Percentiles rank a stretch among this genome's conserved stretches.
These are phyloP conservation scores for Pitangus sulphuratus DNA, from an alignment of 2,797 vertebrate genomes.

Conservation along the genomic window DNA sequence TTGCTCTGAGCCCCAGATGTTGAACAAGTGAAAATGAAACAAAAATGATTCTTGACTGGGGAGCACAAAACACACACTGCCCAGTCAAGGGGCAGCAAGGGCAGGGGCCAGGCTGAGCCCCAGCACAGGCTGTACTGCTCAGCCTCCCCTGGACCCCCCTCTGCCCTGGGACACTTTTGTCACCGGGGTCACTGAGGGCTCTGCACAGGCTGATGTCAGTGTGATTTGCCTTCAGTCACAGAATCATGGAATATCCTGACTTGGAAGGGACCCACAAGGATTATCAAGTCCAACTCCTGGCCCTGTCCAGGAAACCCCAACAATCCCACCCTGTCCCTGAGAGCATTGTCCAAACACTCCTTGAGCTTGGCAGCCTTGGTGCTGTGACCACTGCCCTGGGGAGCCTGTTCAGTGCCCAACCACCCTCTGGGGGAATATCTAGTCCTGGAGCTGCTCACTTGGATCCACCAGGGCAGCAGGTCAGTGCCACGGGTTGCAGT, in stretches of 20 bases:
- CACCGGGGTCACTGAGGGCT: rapidly evolving
- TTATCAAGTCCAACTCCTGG: background rate
- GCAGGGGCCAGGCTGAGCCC: background rate
- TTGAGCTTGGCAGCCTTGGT: background rate
- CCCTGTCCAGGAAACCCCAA: background rate
- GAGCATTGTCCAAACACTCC: background rate
- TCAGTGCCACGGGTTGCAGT: rapidly evolving
- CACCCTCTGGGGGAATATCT: background rate
- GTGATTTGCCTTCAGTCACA: background rate
- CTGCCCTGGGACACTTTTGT: background rate
- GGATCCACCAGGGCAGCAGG: rapidly evolving
- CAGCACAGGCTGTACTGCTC: background rate
- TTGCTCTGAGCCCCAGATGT: background rate
- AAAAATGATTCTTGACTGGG: rapidly evolving
- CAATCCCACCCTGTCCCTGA: background rate
- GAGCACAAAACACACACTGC: background rate
- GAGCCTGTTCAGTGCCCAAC: background rate
- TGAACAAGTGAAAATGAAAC: background rate
- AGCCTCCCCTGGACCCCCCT: background rate
- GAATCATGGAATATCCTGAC: background rate
- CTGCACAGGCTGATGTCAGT: too few relatives aligned
- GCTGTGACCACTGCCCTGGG: background rate
- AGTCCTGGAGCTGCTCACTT: background rate
- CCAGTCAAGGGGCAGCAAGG: background rate
- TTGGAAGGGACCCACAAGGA: background rate